Conservation (phyloP, 2,888 invertebrate genomes). For the Galeruca laticollis region DNA sequence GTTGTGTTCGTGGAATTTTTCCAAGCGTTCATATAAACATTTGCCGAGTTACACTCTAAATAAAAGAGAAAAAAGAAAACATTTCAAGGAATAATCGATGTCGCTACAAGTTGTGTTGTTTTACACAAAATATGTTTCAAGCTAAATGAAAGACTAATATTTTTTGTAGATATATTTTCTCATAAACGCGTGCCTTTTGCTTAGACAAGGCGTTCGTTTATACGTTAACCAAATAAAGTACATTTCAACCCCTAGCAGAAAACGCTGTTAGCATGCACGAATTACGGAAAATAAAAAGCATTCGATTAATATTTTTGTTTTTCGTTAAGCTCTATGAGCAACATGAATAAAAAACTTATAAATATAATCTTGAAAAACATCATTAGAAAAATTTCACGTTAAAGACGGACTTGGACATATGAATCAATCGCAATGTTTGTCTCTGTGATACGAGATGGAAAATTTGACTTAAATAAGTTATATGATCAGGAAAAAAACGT, state of each 20-base stretch:
- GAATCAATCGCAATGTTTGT: too few species aligned
- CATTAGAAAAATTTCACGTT: too few species aligned
- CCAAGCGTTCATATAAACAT: constrained; percentile 12
- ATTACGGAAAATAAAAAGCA: constrained; percentile 3
- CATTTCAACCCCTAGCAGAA: constrained; percentile 31
- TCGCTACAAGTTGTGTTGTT: constrained; percentile 58
- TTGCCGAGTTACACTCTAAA: background rate
- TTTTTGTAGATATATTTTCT: constrained; percentile 63
- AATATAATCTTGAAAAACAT: too few species aligned
- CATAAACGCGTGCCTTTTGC: constrained; percentile 61
- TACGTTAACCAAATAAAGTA: constrained; percentile 52
- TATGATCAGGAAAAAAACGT: too few species aligned
- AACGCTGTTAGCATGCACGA: constrained; percentile 20
- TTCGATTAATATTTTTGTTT: constrained; percentile 12
- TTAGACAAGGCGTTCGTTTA: constrained; percentile 57
- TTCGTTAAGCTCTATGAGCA: background rate
- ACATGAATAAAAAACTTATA: background rate
- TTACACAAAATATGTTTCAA: constrained; percentile 66
- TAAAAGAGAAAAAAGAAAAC: constrained; percentile 31
- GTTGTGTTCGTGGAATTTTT: too few species aligned
- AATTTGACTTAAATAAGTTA: too few species aligned
- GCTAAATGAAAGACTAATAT: constrained; percentile 67
- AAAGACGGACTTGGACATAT: too few species aligned
- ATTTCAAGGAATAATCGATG: constrained; percentile 35
- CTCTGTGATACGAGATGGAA: too few species aligned